These are phyloP conservation scores for Vicugna pacos DNA, from an alignment of 2,113 vertebrate genomes.

Conservation along the genomic window DNA sequence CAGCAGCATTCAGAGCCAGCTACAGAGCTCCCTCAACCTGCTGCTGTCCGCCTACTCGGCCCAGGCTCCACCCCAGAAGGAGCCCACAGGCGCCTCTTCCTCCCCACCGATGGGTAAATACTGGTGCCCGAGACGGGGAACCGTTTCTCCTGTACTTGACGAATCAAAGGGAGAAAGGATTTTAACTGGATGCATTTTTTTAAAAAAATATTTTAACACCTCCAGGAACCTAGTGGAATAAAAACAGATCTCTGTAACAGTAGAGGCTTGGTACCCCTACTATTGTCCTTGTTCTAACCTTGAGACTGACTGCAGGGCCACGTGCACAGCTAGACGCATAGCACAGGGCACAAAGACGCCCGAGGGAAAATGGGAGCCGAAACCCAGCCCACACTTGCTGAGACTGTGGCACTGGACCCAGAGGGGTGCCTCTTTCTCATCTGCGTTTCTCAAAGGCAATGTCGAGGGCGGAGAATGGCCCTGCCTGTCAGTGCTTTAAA, in stretches of 20 bases:
- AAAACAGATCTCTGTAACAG: background rate
- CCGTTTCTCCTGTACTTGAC: background rate
- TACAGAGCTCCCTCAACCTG: constrained; percentile 96
- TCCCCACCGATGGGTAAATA: constrained; percentile 57
- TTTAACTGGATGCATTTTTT: constrained; percentile 6
- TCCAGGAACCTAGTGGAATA: background rate
- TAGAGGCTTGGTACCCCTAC: background rate
- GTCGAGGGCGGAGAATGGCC: background rate
- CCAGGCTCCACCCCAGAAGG: constrained; percentile 85
- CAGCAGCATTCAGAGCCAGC: constrained; percentile 97
- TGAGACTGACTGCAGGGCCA: background rate
- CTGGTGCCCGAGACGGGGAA: background rate
- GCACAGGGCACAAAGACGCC: background rate
- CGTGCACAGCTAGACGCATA: background rate
- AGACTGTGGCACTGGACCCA: background rate
- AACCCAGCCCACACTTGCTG: background rate
- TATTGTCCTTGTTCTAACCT: background rate
- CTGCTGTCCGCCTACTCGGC: constrained; percentile 95
- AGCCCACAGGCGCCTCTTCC: background rate
- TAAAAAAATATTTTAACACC: background rate
- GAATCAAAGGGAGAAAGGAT: background rate
- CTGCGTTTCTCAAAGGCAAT: background rate
- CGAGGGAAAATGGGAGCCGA: background rate
- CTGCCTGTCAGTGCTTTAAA: background rate
- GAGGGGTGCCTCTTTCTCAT: background rate